Base-by-base conservation (phyloP, 1,140 invertebrate genomes). In the Panagrolaimus sp. region DNA sequence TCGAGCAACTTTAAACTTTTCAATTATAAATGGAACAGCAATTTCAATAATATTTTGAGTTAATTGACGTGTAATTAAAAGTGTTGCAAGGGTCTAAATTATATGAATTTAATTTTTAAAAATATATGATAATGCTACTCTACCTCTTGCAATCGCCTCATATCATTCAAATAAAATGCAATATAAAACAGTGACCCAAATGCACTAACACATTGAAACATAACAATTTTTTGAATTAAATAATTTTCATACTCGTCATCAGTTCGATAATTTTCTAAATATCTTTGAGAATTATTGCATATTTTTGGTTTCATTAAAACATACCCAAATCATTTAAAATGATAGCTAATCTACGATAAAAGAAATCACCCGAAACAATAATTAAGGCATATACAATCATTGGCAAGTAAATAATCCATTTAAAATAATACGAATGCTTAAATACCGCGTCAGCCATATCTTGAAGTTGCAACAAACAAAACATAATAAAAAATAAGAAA, bases 151-250 rank as follows among this genome's bases (percentile, higher is more conserved):
- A 98, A 87, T 84, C 91, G 90, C 80, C 93, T 91, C 87, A 96
- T 92, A 87, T 97, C 93, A 86, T 92, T 90, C 61, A 96, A 87
- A 85, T 96, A 96, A 85, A 97, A 97, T 14, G 93, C 94, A 83
- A 96, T 96, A 87, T 97, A 97, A 86, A 97, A 97, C 69, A 98
- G 88, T 69, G 92, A 94, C 74, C 95, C 88, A 84, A 96, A 97
- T 11, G 93, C 96, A 87, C 96, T 97, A 69, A 97, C 91, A 86
- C 96, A 97, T 87, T 97, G 92, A 87, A 98, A 97, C 89, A 89
- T 63, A 8, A 76, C 78, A 66, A 83, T 75, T 68, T 95, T 96
- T 84, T 91, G 90, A 86, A 95, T 93, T 82, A 96, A 89, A 86
- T 93, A 91, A 85, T 93, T 94, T 87, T 94, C 92, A 87, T 93